Percentiles rank a stretch among this genome's conserved stretches.
These are phyloP conservation scores for Hyles vespertilio DNA, from an alignment of 1,140 invertebrate species.

Conservation along the genomic window DNA sequence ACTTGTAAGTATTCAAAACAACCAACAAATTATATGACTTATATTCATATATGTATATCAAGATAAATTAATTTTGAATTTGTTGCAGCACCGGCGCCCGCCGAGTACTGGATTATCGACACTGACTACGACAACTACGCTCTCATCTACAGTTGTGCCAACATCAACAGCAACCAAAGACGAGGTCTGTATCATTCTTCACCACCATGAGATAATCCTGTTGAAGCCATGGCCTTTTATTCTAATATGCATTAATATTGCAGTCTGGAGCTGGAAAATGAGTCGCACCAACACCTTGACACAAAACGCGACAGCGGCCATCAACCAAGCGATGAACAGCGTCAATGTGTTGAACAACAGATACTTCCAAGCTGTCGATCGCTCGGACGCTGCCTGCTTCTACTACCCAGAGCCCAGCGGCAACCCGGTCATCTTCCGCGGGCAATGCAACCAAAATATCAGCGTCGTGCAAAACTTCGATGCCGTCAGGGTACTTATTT, in stretches of 20 bases:
- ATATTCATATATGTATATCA: too few species aligned
- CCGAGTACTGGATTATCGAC: conserved; percentile 37
- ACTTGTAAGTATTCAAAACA: conserved; percentile 4
- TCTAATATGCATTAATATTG: conserved; percentile 8
- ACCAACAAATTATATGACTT: background rate
- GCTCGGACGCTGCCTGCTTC: conserved; percentile 38
- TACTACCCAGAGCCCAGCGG: conserved; percentile 31
- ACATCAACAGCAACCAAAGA: conserved; percentile 11
- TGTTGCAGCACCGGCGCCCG: conserved; percentile 9
- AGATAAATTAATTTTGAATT: conserved; percentile 9
- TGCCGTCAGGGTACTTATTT: conserved; percentile 25
- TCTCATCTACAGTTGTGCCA: conserved; percentile 39
- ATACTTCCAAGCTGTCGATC: conserved; percentile 26
- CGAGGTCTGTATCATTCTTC: too few species aligned
- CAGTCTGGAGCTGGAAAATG: conserved; percentile 49
- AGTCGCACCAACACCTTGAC: conserved; percentile 27
- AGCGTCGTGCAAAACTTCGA: conserved; percentile 38
- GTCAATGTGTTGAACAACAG: conserved; percentile 30
- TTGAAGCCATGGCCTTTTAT: too few species aligned
- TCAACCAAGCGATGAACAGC: conserved; percentile 24
- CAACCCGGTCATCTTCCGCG: conserved; percentile 34
- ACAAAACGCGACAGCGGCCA: conserved; percentile 15
- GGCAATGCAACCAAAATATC: conserved; percentile 43
- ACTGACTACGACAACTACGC: conserved; percentile 47
- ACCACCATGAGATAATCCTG: too few species aligned